A percentile compares a stretch with the other conserved stretches of the same genome.
Evolutionary conservation across 1,140 invertebrate genomes (phyloP).

Genomic region (Drosophila mauritiana): DNA sequence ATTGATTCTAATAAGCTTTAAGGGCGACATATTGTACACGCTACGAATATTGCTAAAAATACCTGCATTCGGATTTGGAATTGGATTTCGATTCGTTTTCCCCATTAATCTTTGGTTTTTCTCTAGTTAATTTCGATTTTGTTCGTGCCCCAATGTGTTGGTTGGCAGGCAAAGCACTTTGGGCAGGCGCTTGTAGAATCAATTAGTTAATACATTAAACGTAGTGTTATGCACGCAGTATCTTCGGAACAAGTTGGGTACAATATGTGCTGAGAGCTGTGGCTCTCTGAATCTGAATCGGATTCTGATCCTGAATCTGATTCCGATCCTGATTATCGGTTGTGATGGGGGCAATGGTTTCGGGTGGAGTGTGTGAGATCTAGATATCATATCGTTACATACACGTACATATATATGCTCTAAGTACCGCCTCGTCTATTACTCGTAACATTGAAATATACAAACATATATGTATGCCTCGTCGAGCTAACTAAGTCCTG

Average conservation of each 20-base stretch:
- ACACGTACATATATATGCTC: conserved; percentile 54
- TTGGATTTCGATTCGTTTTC: conserved; percentile 27
- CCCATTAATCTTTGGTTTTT: conserved; percentile 2
- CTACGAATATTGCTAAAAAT: conserved; percentile 80
- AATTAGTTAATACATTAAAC: conserved; percentile 70
- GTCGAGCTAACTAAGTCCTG: conserved; percentile 49
- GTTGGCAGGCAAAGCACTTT: conserved; percentile 62
- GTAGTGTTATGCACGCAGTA: conserved; percentile 55
- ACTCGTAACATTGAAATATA: conserved; percentile 76
- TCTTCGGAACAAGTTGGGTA: conserved; percentile 54
- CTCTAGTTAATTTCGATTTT: conserved; percentile 25
- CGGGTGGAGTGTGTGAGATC: conserved; percentile 40
- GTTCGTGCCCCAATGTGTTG: conserved; percentile 45
- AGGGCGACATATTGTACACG: conserved; percentile 80
- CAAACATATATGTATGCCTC: conserved; percentile 52
- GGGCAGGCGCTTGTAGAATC: conserved; percentile 73
- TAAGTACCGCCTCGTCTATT: conserved; percentile 37
- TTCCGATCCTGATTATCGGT: conserved; percentile 1
- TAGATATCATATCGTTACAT: conserved; percentile 56
- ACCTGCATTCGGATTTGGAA: conserved; percentile 62
- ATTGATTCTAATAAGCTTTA: conserved; percentile 63
- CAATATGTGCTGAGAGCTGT: conserved; percentile 51
- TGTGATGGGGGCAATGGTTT: neutral
- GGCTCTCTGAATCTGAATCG: conserved; percentile 12
- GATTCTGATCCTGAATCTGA: conserved; percentile 8